Evolutionary conservation across 2,888 invertebrate genomes (phyloP).

Genomic region (Coleophora flavipennella): DNA sequence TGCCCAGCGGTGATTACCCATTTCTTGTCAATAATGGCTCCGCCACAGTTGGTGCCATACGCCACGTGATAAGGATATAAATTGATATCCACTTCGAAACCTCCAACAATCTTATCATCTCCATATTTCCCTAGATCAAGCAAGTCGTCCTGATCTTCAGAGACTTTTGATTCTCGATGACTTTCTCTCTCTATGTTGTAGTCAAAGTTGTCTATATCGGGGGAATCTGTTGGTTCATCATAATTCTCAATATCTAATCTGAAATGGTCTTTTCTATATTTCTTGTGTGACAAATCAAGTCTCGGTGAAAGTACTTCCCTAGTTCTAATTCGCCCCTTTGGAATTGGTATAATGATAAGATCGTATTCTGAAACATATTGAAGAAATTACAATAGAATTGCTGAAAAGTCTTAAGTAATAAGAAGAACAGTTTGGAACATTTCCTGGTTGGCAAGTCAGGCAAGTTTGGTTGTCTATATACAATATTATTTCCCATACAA

Average conservation of each 20-base stretch:
- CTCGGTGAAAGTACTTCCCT: conserved; percentile 7
- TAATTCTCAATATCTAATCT: conserved; percentile 45
- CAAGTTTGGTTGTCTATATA: too few relatives aligned
- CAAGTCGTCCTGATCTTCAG: conserved; percentile 11
- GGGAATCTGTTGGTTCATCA: conserved; percentile 38
- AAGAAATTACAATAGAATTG: too few relatives aligned
- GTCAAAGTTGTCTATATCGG: conserved; percentile 45
- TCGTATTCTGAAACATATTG: conserved; percentile 35
- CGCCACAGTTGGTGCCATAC: conserved; percentile 60
- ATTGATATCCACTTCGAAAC: conserved; percentile 50
- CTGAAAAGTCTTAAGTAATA: too few relatives aligned
- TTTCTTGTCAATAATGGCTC: conserved; percentile 48
- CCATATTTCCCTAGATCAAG: conserved; percentile 19
- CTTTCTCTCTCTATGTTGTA: conserved; percentile 25
- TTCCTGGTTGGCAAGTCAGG: too few relatives aligned
- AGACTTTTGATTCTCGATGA: conserved; percentile 7
- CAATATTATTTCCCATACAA: too few relatives aligned
- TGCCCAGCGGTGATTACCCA: conserved; percentile 63
- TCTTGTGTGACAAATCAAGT: conserved; percentile 1
- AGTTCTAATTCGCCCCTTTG: conserved; percentile 14
- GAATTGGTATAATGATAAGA: conserved; percentile 44
- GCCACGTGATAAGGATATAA: conserved; percentile 59
- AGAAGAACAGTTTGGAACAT: too few relatives aligned
- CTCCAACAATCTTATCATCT: conserved; percentile 58
- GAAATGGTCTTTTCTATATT: conserved; percentile 13